Percentiles rank a stretch among this genome's conserved stretches.
phyloP scores from a whole-genome alignment of 1,140 invertebrate genomes.

The Xylocopa sonorina region DNA sequence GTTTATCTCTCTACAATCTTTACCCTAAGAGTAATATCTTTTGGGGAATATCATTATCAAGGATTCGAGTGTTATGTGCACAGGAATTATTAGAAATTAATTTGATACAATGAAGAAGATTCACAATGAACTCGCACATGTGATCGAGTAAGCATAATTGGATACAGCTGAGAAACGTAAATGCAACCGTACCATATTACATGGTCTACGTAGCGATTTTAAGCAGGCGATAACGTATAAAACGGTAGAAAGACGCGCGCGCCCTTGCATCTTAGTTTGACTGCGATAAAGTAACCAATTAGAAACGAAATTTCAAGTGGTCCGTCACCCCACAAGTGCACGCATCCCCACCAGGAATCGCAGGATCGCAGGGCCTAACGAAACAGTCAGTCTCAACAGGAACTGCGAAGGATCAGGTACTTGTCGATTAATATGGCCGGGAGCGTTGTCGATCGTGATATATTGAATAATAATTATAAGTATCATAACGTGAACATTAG shows the following conservation, averaged over 20 bases:
- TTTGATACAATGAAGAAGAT: background rate
- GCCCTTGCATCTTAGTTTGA: background rate
- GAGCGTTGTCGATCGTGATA: background rate
- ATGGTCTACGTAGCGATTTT: background rate
- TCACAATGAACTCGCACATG: background rate
- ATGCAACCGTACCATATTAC: background rate
- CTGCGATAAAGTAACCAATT: conserved; percentile 10
- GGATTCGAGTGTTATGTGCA: no score
- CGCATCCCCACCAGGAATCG: conserved; percentile 22
- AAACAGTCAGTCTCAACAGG: background rate
- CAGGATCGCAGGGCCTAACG: background rate
- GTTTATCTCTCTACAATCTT: no score
- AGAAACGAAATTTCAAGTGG: background rate
- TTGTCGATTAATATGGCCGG: background rate
- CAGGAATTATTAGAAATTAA: background rate
- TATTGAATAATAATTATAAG: background rate
- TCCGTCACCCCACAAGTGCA: background rate
- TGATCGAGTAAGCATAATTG: background rate
- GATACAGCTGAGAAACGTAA: background rate
- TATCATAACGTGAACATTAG: background rate
- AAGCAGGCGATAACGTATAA: background rate
- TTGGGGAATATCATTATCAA: no score
- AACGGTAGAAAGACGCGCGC: no score
- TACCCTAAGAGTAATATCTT: no score
- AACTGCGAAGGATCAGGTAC: background rate